Conservation (phyloP, 2,797 vertebrate species). For the Gymnopithys bicolor region DNA sequence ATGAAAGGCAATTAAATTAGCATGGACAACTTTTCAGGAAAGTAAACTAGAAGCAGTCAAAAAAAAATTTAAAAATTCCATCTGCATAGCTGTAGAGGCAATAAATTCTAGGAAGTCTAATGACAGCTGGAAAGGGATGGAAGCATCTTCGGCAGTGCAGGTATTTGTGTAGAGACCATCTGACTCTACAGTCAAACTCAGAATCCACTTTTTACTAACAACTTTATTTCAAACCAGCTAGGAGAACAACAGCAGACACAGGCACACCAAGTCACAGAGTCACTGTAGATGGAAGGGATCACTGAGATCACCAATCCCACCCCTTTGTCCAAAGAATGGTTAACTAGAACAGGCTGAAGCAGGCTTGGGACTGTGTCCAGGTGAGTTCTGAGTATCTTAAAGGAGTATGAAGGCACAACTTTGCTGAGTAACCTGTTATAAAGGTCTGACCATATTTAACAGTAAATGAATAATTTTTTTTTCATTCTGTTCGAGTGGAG, state of each 20-base stretch:
- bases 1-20: not conserved
- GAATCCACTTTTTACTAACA: not conserved
- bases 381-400: not conserved
- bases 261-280: not conserved
- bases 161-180: not conserved
- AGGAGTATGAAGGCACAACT: not conserved
- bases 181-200: not conserved
- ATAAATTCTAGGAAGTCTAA: not conserved
- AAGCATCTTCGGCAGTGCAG: not conserved
- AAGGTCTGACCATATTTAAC: not conserved
- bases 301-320: not conserved
- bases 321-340: not conserved
- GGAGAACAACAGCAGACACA: not conserved
- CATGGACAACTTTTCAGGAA: not conserved
- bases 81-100: not conserved
- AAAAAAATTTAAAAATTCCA: not conserved
- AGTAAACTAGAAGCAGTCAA: not conserved
- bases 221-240: not conserved
- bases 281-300: not conserved
- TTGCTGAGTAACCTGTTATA: not conserved
- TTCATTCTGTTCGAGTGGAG: not conserved
- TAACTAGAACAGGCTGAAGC: not conserved
- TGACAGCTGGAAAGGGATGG: not conserved
- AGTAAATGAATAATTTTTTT: not conserved
- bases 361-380: not conserved